Conservation (phyloP, 2,113 vertebrate genomes). For the Poeciliopsis retropinna region DNA sequence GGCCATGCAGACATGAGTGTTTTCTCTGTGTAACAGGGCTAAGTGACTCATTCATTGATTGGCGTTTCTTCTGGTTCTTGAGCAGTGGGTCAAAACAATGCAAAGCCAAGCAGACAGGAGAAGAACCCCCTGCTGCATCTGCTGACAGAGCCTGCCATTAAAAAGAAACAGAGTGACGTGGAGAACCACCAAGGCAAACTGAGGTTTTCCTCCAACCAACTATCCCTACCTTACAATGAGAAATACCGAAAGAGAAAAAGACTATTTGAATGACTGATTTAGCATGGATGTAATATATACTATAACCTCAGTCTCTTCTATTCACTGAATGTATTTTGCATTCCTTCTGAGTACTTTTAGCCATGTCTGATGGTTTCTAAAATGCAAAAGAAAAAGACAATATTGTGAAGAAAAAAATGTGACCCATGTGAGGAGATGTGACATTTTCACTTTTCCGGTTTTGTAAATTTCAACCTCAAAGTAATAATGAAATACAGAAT, state of each 20-base stretch:
- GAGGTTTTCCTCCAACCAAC: neutral
- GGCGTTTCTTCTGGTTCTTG: conserved; percentile 53
- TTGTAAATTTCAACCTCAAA: no score
- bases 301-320: neutral
- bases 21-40: conserved; percentile 60
- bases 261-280: conserved; percentile 7
- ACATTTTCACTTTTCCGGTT: no score
- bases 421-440: no score
- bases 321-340: neutral
- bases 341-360: neutral
- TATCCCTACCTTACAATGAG: conserved; percentile 19
- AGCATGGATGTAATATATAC: conserved; percentile 10
- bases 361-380: neutral
- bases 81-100: conserved; percentile 44
- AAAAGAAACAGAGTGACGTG: conserved; percentile 47
- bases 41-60: conserved; percentile 64
- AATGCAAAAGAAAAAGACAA: no score
- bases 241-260: neutral
- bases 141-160: conserved; percentile 63
- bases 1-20: conserved; percentile 50
- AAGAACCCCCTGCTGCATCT: conserved; percentile 48
- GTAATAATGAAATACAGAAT: no score
- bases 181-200: conserved; percentile 41
- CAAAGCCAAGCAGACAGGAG: conserved; percentile 35
- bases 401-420: no score